These are phyloP conservation scores for Allacma fusca DNA, from an alignment of 2,888 invertebrate species.

Conservation along the genomic window DNA sequence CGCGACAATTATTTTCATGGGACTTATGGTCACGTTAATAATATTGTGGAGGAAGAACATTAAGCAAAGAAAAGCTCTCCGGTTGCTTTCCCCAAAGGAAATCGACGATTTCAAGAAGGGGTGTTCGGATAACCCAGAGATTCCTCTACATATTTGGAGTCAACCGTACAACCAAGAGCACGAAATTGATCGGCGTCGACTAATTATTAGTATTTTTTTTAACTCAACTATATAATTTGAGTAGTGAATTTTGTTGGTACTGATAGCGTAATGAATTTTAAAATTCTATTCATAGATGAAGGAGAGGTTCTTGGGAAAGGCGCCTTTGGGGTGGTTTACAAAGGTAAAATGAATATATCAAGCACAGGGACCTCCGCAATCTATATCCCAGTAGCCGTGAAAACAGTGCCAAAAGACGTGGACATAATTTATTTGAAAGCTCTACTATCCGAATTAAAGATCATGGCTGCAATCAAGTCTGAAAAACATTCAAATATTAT, in stretches of 20 bases:
- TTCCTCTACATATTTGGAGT: not conserved
- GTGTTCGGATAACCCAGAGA: not conserved
- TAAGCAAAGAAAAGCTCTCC: not conserved
- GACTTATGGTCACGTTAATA: not conserved
- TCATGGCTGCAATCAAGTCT: not conserved
- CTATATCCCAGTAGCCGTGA: not conserved
- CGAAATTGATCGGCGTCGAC: slow-evolving; percentile 13
- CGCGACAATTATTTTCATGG: not conserved
- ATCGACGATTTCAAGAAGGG: not conserved
- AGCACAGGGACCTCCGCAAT: not conserved
- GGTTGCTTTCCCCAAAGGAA: not conserved
- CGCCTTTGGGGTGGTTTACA: slow-evolving; percentile 24
- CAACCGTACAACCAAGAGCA: not conserved
- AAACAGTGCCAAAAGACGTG: slow-evolving; percentile 20
- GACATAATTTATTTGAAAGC: slow-evolving; percentile 27
- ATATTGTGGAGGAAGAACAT: not conserved
- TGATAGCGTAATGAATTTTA: too few species aligned
- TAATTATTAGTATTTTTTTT: not conserved
- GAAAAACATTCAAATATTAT: slow-evolving; percentile 10
- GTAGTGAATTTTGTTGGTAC: too few species aligned
- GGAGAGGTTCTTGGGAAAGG: not conserved
- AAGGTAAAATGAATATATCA: not conserved
- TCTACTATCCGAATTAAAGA: slow-evolving; percentile 19
- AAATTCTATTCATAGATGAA: slow-evolving; percentile 14
- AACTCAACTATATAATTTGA: not conserved